Base-by-base conservation (phyloP, 2,797 vertebrate genomes). In the Hafferia zeledoni region DNA sequence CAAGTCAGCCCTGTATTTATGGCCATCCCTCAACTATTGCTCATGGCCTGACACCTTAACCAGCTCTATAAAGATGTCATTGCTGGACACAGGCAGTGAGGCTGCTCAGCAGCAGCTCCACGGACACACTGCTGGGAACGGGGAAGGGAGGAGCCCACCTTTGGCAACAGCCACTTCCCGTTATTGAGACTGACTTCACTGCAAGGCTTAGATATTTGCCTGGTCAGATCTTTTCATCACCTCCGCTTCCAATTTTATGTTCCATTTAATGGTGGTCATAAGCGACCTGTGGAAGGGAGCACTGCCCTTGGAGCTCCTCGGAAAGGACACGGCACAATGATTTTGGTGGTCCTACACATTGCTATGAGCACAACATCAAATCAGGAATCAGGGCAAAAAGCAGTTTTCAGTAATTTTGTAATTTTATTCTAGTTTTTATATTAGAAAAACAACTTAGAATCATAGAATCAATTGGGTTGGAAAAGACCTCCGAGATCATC, bases 241-340 rank as follows among this genome's bases (percentile, higher is more conserved):
- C 13, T 35, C 31, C 43, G 25, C 53, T 85, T 41, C 37, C 28
- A 27, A 3, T 67, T 43, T 4, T 31, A 3, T 12, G 4, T 49
- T 24, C 20, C 33, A 4, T 23, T 63, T 37, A 6, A 44, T 3
- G 25, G 25, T 8, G 16, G 19, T 31, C 11, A 0, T 1, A 46
- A n/a, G 30, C 0, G 0, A 11, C 24, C 46, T 11, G 5, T 8
- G 14, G 25, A 64, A 67, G 11, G 13, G 11, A 67, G 28, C 2
- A 1, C 10, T 50, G 68, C 5, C 43, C 46, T 35, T 43, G 59
- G n/a, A 84, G 59, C 8, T 35, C 43, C 28, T 23, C 9, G 22
- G 14, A 41, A 76, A 49, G 44, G 68, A 74, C 17, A 4, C 0
- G 1, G 16, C n/a, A 41, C 47, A 12, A 3, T 0, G 9, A 43